phyloP scores from a whole-genome alignment of 2,797 vertebrate genomes.

The Cheirogaleus major region DNA sequence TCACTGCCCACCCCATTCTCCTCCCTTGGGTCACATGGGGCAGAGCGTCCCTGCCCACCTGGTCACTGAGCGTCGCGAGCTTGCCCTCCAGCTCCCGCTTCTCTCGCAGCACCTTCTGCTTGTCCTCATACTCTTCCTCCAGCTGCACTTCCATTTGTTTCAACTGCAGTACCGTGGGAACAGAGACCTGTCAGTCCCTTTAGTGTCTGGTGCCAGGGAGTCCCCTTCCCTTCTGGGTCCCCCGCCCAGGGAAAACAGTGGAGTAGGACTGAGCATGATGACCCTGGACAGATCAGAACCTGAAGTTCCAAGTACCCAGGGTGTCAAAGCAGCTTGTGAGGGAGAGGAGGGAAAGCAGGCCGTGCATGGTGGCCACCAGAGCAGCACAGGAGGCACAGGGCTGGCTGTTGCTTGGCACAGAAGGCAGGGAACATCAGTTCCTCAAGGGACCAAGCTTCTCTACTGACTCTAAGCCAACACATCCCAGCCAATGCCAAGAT shows the following conservation, averaged over 20 bases:
- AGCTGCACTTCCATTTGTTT: conserved; percentile 98
- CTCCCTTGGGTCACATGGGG: background rate
- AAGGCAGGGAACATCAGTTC: background rate
- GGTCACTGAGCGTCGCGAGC: conserved; percentile 91
- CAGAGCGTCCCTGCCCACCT: conserved; percentile 85
- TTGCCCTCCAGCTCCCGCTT: conserved; percentile 95
- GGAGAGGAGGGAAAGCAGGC: background rate
- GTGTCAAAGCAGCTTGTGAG: background rate
- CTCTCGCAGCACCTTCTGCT: conserved; percentile 97
- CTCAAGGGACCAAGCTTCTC: background rate
- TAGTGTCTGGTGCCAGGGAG: background rate
- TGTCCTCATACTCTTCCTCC: conserved; percentile 97
- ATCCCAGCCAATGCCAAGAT: background rate
- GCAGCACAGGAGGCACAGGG: background rate
- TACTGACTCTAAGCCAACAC: background rate
- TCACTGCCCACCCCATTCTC: accelerated
- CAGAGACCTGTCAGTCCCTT: background rate
- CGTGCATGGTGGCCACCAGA: background rate
- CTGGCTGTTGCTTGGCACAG: background rate
- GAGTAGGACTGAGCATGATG: background rate
- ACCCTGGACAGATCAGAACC: background rate
- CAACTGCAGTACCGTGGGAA: conserved; percentile 84
- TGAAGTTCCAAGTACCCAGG: background rate
- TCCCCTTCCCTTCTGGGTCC: background rate
- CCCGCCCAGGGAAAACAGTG: background rate